Evolutionary conservation across 2,113 vertebrate genomes (phyloP).

Genomic region (Bubo scandiacus): DNA sequence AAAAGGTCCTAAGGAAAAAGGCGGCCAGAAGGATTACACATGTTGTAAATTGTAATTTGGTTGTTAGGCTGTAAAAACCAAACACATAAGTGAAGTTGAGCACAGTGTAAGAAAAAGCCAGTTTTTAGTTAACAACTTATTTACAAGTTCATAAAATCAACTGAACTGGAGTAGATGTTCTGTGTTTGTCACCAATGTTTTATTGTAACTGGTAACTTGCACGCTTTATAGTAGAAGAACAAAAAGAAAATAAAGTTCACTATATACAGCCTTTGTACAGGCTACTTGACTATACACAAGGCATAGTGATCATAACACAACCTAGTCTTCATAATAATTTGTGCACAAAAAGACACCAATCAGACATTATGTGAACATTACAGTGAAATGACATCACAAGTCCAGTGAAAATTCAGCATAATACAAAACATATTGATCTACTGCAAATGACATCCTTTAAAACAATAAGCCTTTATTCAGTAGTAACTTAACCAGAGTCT

Average conservation of each 20-base stretch:
- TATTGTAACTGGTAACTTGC: constrained; percentile 89
- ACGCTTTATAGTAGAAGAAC: constrained; percentile 80
- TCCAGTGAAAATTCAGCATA: constrained; percentile 82
- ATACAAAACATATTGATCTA: constrained; percentile 80
- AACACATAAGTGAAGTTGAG: background rate
- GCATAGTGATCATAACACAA: constrained; percentile 77
- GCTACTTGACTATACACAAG: constrained; percentile 80
- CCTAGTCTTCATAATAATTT: constrained; percentile 77
- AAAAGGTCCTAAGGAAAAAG: constrained; percentile 37
- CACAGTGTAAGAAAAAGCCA: constrained; percentile 43
- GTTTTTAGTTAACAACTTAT: constrained; percentile 38
- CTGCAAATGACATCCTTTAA: constrained; percentile 72
- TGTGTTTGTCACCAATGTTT: constrained; percentile 83
- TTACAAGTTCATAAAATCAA: constrained; percentile 62
- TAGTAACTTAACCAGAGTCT: constrained; percentile 80
- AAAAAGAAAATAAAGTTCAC: constrained; percentile 75
- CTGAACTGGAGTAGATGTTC: constrained; percentile 46
- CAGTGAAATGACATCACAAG: constrained; percentile 89
- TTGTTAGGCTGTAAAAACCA: constrained; percentile 27
- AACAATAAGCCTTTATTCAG: constrained; percentile 70
- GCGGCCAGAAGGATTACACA: background rate
- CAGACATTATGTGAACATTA: constrained; percentile 80
- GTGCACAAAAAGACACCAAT: constrained; percentile 80
- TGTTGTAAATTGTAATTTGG: constrained; percentile 19
- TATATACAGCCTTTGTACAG: constrained; percentile 79